Conservation (phyloP, 2,888 invertebrate genomes). For the Elegia similella region DNA sequence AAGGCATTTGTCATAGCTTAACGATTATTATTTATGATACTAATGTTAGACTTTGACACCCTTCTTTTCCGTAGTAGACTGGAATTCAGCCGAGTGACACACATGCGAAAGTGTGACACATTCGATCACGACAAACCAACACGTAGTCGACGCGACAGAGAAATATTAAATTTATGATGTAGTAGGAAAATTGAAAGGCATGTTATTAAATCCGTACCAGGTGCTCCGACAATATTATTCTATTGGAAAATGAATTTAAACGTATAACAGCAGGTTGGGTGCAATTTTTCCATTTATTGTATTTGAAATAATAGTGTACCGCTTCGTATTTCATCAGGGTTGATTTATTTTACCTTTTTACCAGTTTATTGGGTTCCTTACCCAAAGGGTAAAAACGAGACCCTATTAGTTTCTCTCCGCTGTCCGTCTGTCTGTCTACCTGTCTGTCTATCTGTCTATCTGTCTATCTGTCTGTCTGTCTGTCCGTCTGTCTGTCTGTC, state of each 20-base stretch:
- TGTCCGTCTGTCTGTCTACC: too few relatives aligned
- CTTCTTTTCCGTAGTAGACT: too few relatives aligned
- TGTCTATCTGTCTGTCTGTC: too few relatives aligned
- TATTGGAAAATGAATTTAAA: conserved; percentile 31
- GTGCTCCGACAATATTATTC: conserved; percentile 55
- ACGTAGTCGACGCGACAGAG: conserved; percentile 28
- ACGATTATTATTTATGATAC: too few relatives aligned
- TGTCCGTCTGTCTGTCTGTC: too few relatives aligned
- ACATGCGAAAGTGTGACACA: neutral
- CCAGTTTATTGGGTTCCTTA: too few relatives aligned
- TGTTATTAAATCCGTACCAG: conserved; percentile 73
- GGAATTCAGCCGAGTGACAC: neutral
- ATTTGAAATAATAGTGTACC: neutral
- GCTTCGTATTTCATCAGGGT: neutral
- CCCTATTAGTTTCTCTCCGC: too few relatives aligned
- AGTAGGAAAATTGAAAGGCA: conserved; percentile 60
- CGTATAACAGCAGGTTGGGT: conserved; percentile 17
- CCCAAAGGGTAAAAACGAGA: too few relatives aligned
- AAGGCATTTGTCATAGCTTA: too few relatives aligned
- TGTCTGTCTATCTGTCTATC: too few relatives aligned
- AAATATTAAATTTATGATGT: conserved; percentile 60
- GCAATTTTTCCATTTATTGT: neutral
- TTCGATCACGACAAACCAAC: conserved; percentile 22
- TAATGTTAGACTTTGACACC: too few relatives aligned
- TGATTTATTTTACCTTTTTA: too few relatives aligned